These are phyloP conservation scores for Hestina assimilis DNA, from an alignment of 1,140 invertebrate species.

Conservation along the genomic window DNA sequence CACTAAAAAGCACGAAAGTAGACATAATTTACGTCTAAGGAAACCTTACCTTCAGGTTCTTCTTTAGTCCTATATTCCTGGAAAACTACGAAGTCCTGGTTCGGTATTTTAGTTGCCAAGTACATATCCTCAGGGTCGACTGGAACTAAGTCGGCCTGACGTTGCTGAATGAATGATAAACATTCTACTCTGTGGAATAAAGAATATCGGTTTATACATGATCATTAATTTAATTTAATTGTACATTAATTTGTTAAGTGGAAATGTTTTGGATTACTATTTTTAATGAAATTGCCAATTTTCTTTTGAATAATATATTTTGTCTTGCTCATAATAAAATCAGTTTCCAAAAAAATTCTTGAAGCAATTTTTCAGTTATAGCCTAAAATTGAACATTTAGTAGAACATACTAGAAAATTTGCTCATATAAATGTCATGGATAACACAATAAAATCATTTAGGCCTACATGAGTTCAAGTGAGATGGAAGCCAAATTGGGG, in stretches of 20 bases:
- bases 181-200: constrained; percentile 82
- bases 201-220: background rate
- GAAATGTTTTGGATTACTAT: too few relatives aligned
- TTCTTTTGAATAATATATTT: too few relatives aligned
- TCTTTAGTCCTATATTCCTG: constrained; percentile 84
- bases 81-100: constrained; percentile 82
- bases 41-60: constrained; percentile 79
- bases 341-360: too few relatives aligned
- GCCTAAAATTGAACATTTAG: too few relatives aligned
- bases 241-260: too few relatives aligned
- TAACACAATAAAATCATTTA: background rate
- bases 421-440: background rate
- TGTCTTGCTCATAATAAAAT: too few relatives aligned
- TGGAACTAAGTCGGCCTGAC: constrained; percentile 88
- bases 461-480: background rate
- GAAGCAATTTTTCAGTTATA: too few relatives aligned
- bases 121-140: constrained; percentile 92
- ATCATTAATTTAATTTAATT: background rate
- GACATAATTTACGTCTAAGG: too few relatives aligned
- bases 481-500: background rate
- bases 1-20: too few relatives aligned
- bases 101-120: constrained; percentile 84
- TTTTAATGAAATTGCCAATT: too few relatives aligned
- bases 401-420: background rate
- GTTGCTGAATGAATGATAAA: constrained; percentile 84